Conservation (phyloP, 2,113 vertebrate species). For the Hippocampus mohnikei region DNA sequence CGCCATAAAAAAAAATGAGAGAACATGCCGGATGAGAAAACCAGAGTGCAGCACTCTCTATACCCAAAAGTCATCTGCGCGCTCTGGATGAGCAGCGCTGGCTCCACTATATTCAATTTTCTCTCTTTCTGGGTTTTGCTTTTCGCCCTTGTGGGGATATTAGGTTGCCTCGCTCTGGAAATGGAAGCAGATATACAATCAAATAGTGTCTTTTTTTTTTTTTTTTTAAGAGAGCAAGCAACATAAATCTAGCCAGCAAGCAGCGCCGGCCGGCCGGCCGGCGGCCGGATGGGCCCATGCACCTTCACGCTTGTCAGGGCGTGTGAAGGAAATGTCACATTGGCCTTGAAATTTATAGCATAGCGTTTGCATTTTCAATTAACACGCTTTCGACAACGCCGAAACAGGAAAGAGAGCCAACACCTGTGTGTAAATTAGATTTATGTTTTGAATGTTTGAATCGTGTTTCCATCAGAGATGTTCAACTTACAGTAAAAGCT, state of each 20-base stretch:
- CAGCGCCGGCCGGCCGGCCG: no score
- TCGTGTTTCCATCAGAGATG: no score
- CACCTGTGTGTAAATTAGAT: no score
- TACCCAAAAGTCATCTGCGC: slow-evolving; percentile 40
- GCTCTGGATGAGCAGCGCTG: slow-evolving; percentile 42
- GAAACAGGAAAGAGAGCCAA: no score
- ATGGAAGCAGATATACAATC: not conserved
- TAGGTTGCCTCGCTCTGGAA: slow-evolving; percentile 9
- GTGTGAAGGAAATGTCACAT: no score
- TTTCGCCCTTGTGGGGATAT: slow-evolving; percentile 45
- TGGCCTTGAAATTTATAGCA: no score
- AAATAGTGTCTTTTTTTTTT: not conserved
- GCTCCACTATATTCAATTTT: slow-evolving; percentile 44
- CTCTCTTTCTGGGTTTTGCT: slow-evolving; percentile 49
- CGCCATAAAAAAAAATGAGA: slow-evolving; percentile 42
- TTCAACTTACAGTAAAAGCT: no score
- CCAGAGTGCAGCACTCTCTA: slow-evolving; percentile 35
- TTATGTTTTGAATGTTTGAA: no score
- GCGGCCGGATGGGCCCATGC: no score
- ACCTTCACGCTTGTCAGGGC: no score
- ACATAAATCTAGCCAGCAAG: not conserved
- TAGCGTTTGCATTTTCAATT: no score
- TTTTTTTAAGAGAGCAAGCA: not conserved
- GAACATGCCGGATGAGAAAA: slow-evolving; percentile 65
- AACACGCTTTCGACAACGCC: no score